Base-by-base conservation (phyloP, 2,888 invertebrate genomes). In the Artemia sinica region DNA sequence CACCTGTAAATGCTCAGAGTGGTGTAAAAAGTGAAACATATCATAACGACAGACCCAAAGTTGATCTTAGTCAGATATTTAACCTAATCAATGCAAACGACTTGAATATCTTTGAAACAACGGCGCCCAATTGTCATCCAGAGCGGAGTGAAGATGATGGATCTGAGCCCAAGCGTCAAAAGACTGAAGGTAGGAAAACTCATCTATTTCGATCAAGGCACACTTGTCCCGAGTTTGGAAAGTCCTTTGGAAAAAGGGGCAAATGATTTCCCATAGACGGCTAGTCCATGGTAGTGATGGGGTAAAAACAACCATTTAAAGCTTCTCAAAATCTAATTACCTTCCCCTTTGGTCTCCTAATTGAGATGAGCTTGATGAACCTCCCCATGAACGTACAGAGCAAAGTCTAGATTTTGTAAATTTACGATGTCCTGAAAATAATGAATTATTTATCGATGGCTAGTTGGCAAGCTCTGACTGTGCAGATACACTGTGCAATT, bases 131-230 rank as follows among this genome's bases (percentile, higher is more conserved):
- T 18, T 9, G 18, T 8, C 14, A 58, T 58, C 58, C 0, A 18
- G 58, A 58, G 58, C n/a, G 14, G 18, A 8, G 10, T 18, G 18
- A 9, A n/a, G 18, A n/a, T 8, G 58, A 18, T 58, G 58, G 18
- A 58, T 18, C 58, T 18, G 14, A 14, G 10, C 18, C 58, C 58
- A 58, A 58, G 58, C n/a, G 18, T n/a, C 58, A 8, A 18, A 58
- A 58, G 18, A 18, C 18, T 8, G 58, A 58, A 58, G 58, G 58
- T 58, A 58, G 58, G 58, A 58, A 58, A 58, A 58, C 14, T 58
- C 58, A 58, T 58, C 58, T 58, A 58, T 58, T 58, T 14, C 58
- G 58, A n/a, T 58, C 58, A n/a, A 58, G 18, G 58, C 58, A 58
- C 18, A 58, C 58, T 18, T 58, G 58, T 58, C 58, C 58, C 18